Percentiles rank a stretch among this genome's conserved stretches.
These are phyloP conservation scores for Corythucha ciliata DNA, from an alignment of 2,888 invertebrate species.

Conservation along the genomic window DNA sequence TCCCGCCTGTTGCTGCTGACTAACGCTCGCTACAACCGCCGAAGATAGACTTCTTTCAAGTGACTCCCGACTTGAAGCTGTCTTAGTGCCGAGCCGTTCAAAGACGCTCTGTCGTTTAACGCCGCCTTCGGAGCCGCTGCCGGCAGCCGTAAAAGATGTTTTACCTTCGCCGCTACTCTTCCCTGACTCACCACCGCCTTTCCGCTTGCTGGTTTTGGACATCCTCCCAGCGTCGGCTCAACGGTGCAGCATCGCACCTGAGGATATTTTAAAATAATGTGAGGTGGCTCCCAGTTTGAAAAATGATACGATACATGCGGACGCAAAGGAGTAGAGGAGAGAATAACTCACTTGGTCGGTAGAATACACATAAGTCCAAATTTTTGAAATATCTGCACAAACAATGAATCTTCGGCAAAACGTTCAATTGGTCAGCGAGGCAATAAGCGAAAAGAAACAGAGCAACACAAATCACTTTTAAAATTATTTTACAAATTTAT, in stretches of 20 bases:
- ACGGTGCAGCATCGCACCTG: conserved; percentile 25
- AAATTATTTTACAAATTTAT: too few relatives aligned
- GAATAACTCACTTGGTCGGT: conserved; percentile 16
- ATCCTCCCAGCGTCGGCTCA: conserved; percentile 27
- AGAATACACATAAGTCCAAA: conserved; percentile 23
- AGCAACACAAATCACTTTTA: too few relatives aligned
- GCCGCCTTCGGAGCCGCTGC: conserved; percentile 26
- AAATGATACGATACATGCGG: not conserved
- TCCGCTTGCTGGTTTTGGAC: conserved; percentile 31
- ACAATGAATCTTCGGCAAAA: too few relatives aligned
- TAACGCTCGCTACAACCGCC: conserved; percentile 20
- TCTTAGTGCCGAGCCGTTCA: conserved; percentile 70
- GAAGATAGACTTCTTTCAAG: conserved; percentile 17
- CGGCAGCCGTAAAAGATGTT: not conserved
- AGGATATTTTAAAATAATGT: conserved; percentile 15
- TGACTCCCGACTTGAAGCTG: conserved; percentile 37
- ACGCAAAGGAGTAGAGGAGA: too few relatives aligned
- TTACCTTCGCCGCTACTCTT: conserved; percentile 14
- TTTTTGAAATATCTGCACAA: too few relatives aligned
- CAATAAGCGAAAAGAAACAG: too few relatives aligned
- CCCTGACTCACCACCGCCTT: conserved; percentile 27
- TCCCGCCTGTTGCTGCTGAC: conserved; percentile 1
- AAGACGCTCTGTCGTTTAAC: conserved; percentile 58
- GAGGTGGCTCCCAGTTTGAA: not conserved
- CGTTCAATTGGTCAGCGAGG: too few relatives aligned